Conservation (phyloP, 2,797 vertebrate species). For the Bryconaethiops microstoma region DNA sequence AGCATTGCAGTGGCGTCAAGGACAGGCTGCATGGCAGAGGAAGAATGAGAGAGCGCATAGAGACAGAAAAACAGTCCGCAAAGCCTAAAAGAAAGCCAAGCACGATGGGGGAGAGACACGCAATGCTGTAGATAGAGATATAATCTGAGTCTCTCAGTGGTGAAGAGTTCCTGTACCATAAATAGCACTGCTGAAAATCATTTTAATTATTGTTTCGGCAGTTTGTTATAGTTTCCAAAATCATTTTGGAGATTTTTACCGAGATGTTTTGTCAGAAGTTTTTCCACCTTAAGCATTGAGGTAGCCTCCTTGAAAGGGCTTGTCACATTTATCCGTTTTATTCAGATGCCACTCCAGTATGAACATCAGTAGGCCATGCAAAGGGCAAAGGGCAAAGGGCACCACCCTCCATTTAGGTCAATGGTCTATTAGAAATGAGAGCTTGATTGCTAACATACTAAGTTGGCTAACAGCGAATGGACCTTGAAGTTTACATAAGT, state of each 20-base stretch:
- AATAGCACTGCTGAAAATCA: background rate
- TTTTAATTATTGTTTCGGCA: background rate
- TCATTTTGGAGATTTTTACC: background rate
- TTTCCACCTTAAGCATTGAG: background rate
- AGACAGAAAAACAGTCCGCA: constrained; percentile 10
- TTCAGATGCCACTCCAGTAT: background rate
- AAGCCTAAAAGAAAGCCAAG: background rate
- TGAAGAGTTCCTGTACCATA: background rate
- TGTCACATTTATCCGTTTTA: background rate
- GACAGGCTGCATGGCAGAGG: constrained; percentile 30
- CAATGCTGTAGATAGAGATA: background rate
- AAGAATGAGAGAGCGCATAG: background rate
- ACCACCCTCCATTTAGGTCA: background rate
- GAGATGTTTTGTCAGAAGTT: background rate
- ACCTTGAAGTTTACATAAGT: too few relatives aligned
- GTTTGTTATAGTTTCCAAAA: background rate
- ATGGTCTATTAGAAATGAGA: background rate
- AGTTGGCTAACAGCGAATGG: background rate
- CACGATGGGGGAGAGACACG: background rate
- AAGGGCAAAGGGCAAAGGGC: too few relatives aligned
- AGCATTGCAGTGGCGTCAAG: constrained; percentile 44
- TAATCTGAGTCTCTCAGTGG: background rate
- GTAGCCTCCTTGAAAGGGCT: background rate
- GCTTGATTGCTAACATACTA: background rate
- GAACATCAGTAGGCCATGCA: background rate